Percentiles rank a stretch among this genome's conserved stretches.
Evolutionary conservation across 1,140 invertebrate species (phyloP).

Genomic region (Luehdorfia chinensis): DNA sequence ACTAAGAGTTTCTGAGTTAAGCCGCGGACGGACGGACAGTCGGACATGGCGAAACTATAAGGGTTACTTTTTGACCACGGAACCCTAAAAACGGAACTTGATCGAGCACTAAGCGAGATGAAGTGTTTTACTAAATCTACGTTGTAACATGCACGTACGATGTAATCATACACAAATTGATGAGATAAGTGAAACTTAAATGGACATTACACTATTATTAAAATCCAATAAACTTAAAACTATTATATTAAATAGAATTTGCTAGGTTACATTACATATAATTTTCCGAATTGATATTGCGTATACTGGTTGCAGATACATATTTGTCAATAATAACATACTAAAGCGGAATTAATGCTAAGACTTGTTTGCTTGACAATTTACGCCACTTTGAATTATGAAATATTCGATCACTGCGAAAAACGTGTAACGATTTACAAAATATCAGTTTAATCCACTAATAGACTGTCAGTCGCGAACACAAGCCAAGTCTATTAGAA

Average conservation of each 20-base stretch:
- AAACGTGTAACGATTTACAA: slow-evolving; percentile 9
- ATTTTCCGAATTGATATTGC: background rate
- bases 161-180: slow-evolving; percentile 3
- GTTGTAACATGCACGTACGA: slow-evolving; percentile 16
- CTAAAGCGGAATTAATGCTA: slow-evolving; percentile 3
- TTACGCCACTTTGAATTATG: slow-evolving; percentile 16
- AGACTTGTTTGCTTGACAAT: slow-evolving; percentile 15
- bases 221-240: slow-evolving; percentile 8
- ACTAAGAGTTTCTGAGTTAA: too few species aligned
- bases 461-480: slow-evolving; percentile 4
- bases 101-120: slow-evolving; percentile 15
- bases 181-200: slow-evolving; percentile 9
- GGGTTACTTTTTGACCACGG: too few species aligned
- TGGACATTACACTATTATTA: slow-evolving; percentile 10
- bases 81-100: slow-evolving; percentile 30
- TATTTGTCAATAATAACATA: slow-evolving; percentile 19
- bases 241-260: slow-evolving; percentile 15
- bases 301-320: background rate
- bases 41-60: too few species aligned
- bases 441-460: slow-evolving; percentile 10
- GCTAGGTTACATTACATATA: background rate
- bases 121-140: slow-evolving; percentile 15
- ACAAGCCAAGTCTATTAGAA: background rate
- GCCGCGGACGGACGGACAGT: too few species aligned
- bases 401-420: slow-evolving; percentile 9